A percentile compares a stretch with the other conserved stretches of the same genome.
These are phyloP conservation scores for Morpho helenor DNA, from an alignment of 2,888 invertebrate species.

Conservation along the genomic window DNA sequence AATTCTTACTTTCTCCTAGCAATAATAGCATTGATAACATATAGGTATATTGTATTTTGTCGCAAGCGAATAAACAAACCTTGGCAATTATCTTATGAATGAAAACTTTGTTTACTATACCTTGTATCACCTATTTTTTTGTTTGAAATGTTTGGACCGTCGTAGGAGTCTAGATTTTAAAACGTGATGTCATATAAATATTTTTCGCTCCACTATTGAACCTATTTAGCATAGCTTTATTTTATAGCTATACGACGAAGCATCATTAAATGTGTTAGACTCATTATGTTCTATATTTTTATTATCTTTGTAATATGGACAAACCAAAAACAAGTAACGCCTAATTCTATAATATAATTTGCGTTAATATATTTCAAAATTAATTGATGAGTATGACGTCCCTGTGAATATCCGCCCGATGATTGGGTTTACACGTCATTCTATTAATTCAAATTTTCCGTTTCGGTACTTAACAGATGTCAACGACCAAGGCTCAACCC, in stretches of 20 bases:
- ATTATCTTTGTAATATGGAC: too few relatives aligned
- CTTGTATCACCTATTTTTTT: not conserved
- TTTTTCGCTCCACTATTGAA: too few relatives aligned
- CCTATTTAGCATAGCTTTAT: too few relatives aligned
- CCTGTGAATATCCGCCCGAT: conserved; percentile 12
- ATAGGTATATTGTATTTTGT: too few relatives aligned
- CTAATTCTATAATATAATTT: too few relatives aligned
- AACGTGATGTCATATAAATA: conserved; percentile 17
- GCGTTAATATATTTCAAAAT: not conserved
- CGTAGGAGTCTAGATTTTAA: conserved; percentile 16
- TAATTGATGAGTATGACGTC: conserved; percentile 5
- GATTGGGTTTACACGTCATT: conserved; percentile 15
- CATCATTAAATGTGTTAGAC: too few relatives aligned
- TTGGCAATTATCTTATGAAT: not conserved
- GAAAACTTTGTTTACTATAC: conserved; percentile 9
- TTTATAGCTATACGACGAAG: too few relatives aligned
- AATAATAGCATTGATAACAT: too few relatives aligned
- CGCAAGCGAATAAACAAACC: too few relatives aligned
- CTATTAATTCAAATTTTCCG: conserved; percentile 16
- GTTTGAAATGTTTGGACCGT: not conserved
- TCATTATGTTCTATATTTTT: too few relatives aligned
- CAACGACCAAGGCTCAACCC: conserved; percentile 27
- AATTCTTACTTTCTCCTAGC: too few relatives aligned
- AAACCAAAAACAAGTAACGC: too few relatives aligned
- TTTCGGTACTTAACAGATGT: conserved; percentile 17